These are phyloP conservation scores for Galago senegalensis DNA, from an alignment of 2,797 vertebrate species.

Conservation along the genomic window DNA sequence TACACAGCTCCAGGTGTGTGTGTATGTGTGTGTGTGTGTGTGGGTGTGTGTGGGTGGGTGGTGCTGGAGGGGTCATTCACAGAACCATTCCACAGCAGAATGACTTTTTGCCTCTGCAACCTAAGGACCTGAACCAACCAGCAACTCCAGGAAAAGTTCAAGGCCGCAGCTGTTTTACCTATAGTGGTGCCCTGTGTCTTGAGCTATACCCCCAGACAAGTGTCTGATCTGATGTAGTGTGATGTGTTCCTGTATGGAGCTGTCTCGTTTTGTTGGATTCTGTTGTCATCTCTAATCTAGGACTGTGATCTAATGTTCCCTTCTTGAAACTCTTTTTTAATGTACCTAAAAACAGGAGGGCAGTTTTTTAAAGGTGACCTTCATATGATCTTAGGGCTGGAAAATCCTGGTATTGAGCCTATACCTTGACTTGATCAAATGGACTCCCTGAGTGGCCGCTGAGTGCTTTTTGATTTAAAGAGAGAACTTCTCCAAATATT, in stretches of 20 bases:
- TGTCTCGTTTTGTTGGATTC: background rate
- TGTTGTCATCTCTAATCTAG: background rate
- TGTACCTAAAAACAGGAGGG: background rate
- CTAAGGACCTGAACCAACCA: background rate
- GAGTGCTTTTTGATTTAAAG: background rate
- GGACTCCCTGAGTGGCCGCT: background rate
- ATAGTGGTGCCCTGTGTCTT: fast-evolving
- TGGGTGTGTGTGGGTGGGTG: background rate
- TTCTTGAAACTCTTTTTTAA: background rate
- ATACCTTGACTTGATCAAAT: background rate
- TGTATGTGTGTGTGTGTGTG: background rate
- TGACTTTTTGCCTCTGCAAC: background rate
- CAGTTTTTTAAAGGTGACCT: background rate
- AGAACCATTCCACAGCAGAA: background rate
- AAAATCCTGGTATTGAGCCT: background rate
- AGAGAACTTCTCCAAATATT: background rate
- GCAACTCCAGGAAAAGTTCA: background rate
- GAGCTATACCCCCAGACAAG: no score
- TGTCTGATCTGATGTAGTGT: no score
- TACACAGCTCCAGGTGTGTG: background rate
- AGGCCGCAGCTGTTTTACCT: background rate
- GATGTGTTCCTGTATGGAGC: background rate
- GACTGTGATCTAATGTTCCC: background rate
- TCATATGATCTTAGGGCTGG: background rate
- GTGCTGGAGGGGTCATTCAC: no score